A percentile compares a stretch with the other conserved stretches of the same genome.
Evolutionary conservation across 2,888 invertebrate genomes (phyloP).

Genomic region (Dolomedes plantarius): DNA sequence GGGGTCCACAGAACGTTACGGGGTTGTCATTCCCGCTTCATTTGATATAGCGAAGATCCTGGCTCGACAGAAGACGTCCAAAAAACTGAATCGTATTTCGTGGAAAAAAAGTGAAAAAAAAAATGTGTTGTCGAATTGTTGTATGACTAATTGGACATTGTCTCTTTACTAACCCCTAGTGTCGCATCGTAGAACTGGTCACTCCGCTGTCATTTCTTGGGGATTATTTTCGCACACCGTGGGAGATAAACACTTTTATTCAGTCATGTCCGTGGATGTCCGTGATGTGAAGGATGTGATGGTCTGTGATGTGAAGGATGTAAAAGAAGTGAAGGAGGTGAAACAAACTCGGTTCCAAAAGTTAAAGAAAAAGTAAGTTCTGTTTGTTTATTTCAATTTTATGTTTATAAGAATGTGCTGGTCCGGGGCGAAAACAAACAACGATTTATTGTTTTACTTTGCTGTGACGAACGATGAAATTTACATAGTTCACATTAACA

Average conservation of each 20-base stretch:
- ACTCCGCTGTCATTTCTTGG: too few species aligned
- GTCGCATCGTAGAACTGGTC: too few species aligned
- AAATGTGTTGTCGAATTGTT: not conserved
- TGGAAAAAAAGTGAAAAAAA: not conserved
- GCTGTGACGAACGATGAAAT: too few species aligned
- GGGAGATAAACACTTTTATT: too few species aligned
- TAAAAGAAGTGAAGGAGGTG: slow-evolving; percentile 41
- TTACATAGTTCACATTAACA: too few species aligned
- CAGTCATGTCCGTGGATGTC: not conserved
- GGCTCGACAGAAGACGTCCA: not conserved
- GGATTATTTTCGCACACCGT: too few species aligned
- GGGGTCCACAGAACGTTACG: not conserved
- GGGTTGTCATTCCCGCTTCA: not conserved
- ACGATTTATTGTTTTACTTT: too few species aligned
- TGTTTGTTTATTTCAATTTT: not conserved
- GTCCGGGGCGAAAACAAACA: too few species aligned
- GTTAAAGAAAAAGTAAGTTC: slow-evolving; percentile 64
- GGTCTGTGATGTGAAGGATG: not conserved
- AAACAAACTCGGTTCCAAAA: slow-evolving; percentile 58
- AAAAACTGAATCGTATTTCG: not conserved
- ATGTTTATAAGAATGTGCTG: too few species aligned
- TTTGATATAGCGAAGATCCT: not conserved
- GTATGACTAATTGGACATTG: too few species aligned
- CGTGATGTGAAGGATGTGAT: too few species aligned
- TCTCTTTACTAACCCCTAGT: too few species aligned